These are phyloP conservation scores for Fistularia tabacaria DNA, from an alignment of 2,797 vertebrate genomes.

Conservation along the genomic window DNA sequence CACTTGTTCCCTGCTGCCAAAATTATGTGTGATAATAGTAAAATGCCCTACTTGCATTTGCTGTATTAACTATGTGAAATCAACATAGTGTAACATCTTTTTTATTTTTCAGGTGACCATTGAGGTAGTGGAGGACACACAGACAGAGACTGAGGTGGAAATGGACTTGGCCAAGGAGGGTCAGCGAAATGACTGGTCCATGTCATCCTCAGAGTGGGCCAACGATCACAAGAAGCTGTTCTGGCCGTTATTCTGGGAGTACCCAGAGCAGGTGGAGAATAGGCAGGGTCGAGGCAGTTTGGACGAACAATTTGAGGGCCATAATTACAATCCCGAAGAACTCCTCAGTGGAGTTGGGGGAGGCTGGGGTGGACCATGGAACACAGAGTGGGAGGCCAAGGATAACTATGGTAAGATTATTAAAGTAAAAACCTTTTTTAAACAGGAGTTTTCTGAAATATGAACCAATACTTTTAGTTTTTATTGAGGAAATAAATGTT, in stretches of 20 bases:
- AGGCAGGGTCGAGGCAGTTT: slow-evolving; percentile 52
- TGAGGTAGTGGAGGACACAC: slow-evolving; percentile 84
- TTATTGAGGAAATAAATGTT: no score
- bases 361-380: slow-evolving; percentile 72
- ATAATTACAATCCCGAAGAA: slow-evolving; percentile 73
- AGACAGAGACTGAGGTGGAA: slow-evolving; percentile 78
- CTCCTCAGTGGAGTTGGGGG: slow-evolving; percentile 72
- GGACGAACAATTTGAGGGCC: slow-evolving; percentile 68
- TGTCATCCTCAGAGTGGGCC: slow-evolving; percentile 73
- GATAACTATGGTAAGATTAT: slow-evolving; percentile 78
- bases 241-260: slow-evolving; percentile 88
- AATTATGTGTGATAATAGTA: no score
- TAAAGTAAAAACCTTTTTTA: neutral
- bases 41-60: no score
- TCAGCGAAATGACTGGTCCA: slow-evolving; percentile 76
- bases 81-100: neutral
- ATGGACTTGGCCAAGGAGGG: slow-evolving; percentile 83
- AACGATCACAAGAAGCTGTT: slow-evolving; percentile 79
- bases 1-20: no score
- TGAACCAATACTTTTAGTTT: no score
- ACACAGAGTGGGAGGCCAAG: slow-evolving; percentile 75
- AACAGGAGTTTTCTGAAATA: neutral
- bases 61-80: no score
- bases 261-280: slow-evolving; percentile 67
- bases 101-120: slow-evolving; percentile 80